Base-by-base conservation (phyloP, 2,113 vertebrate species). In the Agapornis roseicollis region DNA sequence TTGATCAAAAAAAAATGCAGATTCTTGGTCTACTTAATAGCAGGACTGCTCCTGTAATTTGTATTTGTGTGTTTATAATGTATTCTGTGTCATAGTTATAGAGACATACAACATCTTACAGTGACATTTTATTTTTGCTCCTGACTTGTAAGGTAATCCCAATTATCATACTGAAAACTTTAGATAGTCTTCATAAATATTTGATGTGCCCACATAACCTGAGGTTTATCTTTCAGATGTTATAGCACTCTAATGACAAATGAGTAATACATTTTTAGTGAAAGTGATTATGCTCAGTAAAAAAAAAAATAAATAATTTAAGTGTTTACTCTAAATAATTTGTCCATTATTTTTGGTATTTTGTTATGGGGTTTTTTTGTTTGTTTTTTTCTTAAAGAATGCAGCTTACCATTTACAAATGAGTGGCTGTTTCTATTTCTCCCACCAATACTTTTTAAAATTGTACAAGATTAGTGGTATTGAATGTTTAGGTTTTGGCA, bases 121-220 rank as follows among this genome's bases (percentile, higher is more conserved):
- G 46, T 91, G 41, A 80, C 42, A 66, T 77, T 92, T 94, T 89
- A 56, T 88, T 96, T 85, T 83, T 31, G 46, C 18, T 90, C 13
- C n/a, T 90, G 64, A 61, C 37, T 89, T 81, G 28, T 87, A 42
- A 88, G 33, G 17, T 85, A 94, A 95, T 94, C 47, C 4, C 17
- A 77, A n/a, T 86, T 90, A 79, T 53, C 10, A 28, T 70, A 68
- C 31, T 56, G 53, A 91, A 94, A 92, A 85, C 17, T 92, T 78
- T 33, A 89, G 24, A 44, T 88, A 39, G 35, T 82, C 35, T 87
- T 94, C 68, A 82, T 81, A 65, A 88, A 80, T 87, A 85, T 68
- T 89, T 71, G 9, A 71, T 86, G 14, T 74, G 18, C 19, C 69
- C 41, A 53, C 25, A 70, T 42, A 89, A 70, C 17, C 7, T 56